These are phyloP conservation scores for Rhynchophorus ferrugineus DNA, from an alignment of 1,140 invertebrate genomes.

Conservation along the genomic window DNA sequence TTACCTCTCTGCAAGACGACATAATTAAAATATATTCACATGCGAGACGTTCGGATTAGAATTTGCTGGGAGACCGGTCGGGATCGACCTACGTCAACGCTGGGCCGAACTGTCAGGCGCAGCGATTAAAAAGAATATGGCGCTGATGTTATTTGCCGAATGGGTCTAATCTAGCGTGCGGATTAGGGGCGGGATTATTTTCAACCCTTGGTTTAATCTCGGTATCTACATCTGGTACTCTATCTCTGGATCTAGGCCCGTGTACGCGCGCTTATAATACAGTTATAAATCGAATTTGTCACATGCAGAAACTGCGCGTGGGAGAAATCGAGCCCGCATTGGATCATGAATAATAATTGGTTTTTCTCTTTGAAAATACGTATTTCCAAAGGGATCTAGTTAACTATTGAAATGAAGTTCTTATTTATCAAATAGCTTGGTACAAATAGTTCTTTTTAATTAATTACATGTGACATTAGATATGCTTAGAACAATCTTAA, in stretches of 20 bases:
- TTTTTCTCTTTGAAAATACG: no score
- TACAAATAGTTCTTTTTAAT: no score
- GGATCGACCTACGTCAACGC: slow-evolving; percentile 19
- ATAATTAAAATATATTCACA: no score
- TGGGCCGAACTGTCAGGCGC: slow-evolving; percentile 25
- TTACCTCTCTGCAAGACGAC: no score
- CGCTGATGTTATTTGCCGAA: slow-evolving; percentile 20
- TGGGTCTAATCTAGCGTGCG: slow-evolving; percentile 24
- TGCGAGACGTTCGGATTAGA: no score
- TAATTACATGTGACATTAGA: no score
- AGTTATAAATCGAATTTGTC: slow-evolving; percentile 18
- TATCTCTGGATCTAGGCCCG: slow-evolving; percentile 16
- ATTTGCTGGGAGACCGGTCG: no score
- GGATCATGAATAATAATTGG: not conserved
- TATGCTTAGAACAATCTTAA: no score
- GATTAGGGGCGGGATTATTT: slow-evolving; percentile 29
- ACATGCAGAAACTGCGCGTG: slow-evolving; percentile 11
- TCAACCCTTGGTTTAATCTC: slow-evolving; percentile 27
- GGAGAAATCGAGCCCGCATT: slow-evolving; percentile 3
- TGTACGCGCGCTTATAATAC: slow-evolving; percentile 8
- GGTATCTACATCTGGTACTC: slow-evolving; percentile 25
- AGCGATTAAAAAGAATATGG: slow-evolving; percentile 22
- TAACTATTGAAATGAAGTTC: no score
- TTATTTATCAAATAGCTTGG: no score
- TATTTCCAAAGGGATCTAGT: no score